Percentiles rank a stretch among this genome's conserved stretches.
phyloP scores from a whole-genome alignment of 1,140 invertebrate species.

The Dinothrombium tinctorium region DNA sequence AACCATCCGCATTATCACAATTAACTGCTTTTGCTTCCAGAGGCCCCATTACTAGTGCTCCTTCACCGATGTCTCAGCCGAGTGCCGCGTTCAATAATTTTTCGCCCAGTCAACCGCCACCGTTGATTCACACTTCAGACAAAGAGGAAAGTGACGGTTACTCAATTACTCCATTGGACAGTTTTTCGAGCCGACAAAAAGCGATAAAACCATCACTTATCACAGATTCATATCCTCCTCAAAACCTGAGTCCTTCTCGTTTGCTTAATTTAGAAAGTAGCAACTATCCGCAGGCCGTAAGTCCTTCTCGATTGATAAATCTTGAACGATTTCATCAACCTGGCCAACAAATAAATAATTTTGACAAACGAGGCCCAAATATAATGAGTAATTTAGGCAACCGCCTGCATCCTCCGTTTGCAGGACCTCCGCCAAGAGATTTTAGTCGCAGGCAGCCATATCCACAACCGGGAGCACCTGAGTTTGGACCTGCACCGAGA shows the following conservation, averaged over 20 bases:
- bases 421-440: background rate
- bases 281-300: background rate
- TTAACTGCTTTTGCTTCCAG: slow-evolving; percentile 9
- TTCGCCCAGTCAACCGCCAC: background rate
- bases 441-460: too few relatives aligned
- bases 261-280: background rate
- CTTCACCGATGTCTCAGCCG: slow-evolving; percentile 3
- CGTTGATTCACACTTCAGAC: background rate
- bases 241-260: background rate
- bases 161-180: slow-evolving; percentile 5
- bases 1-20: slow-evolving; percentile 9
- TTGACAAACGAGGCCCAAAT: background rate
- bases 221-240: background rate
- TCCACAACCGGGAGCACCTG: too few relatives aligned
- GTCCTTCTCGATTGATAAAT: background rate
- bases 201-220: background rate
- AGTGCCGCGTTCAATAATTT: background rate
- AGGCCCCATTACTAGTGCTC: background rate
- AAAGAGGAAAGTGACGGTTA: slow-evolving; percentile 1
- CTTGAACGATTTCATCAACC: slow-evolving; percentile 1
- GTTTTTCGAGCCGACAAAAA: background rate
- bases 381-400: too few relatives aligned
- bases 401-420: background rate
- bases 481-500: too few relatives aligned
- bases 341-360: background rate